These are phyloP conservation scores for Coregonus suidteri DNA, from an alignment of 2,797 vertebrate genomes.

Conservation along the genomic window DNA sequence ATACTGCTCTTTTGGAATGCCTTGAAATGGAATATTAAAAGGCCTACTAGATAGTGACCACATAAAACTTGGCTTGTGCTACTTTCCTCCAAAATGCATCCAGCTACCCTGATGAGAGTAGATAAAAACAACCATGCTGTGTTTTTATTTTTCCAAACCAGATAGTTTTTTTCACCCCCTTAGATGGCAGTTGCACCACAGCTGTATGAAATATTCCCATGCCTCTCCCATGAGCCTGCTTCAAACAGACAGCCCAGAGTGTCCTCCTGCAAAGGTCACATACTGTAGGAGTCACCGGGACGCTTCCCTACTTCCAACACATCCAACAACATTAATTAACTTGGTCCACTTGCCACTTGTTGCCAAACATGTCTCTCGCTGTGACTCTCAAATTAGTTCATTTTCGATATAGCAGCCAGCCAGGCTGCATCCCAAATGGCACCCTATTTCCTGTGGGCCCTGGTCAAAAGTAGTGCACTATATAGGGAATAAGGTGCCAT, in stretches of 20 bases:
- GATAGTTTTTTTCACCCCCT: slow-evolving; percentile 20
- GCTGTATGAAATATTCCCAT: slow-evolving; percentile 45
- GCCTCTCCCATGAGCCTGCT: slow-evolving; percentile 28
- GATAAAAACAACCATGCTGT: neutral
- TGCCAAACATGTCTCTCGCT: slow-evolving; percentile 23
- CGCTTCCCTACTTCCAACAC: slow-evolving; percentile 19
- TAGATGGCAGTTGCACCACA: slow-evolving; percentile 33
- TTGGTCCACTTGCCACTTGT: slow-evolving; percentile 39
- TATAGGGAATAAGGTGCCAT: slow-evolving; percentile 15
- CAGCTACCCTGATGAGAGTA: neutral
- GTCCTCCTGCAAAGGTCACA: slow-evolving; percentile 54
- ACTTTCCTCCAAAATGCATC: slow-evolving; percentile 11
- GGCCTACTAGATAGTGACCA: neutral
- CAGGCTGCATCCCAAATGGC: neutral
- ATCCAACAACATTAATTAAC: slow-evolving; percentile 46
- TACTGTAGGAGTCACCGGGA: slow-evolving; percentile 7
- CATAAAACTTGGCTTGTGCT: neutral
- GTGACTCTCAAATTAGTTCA: slow-evolving; percentile 37
- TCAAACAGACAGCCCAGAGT: slow-evolving; percentile 32
- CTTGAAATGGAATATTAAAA: slow-evolving; percentile 21
- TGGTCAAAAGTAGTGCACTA: no score
- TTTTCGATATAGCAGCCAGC: slow-evolving; percentile 31
- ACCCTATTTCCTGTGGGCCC: neutral
- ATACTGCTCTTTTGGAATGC: neutral
- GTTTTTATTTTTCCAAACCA: slow-evolving; percentile 29